Percentiles rank a stretch among this genome's conserved stretches.
Conservation (phyloP, 1,140 invertebrate genomes). For the Euura saliciscinereae region DNA sequence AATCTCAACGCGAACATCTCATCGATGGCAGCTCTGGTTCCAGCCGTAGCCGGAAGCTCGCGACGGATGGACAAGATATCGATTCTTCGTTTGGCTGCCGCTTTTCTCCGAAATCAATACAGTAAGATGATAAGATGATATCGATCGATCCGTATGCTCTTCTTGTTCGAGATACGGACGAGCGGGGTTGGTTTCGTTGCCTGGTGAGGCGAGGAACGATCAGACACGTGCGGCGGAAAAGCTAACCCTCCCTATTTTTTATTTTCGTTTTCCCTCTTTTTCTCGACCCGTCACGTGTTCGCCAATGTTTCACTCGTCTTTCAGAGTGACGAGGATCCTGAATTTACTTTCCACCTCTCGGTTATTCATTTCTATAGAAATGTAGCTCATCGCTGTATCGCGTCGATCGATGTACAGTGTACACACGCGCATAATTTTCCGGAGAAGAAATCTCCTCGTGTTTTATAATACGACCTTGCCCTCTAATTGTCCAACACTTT, state of each 20-base stretch:
- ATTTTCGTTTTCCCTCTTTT: slow-evolving; percentile 41
- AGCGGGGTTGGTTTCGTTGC: no score
- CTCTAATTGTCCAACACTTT: no score
- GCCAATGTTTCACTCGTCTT: no score
- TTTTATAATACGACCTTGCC: no score
- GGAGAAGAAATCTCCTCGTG: no score
- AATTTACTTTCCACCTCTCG: background rate
- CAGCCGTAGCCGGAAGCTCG: slow-evolving; percentile 78
- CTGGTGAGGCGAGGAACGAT: background rate
- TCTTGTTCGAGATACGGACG: slow-evolving; percentile 22
- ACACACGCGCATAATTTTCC: background rate
- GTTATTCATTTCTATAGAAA: slow-evolving; percentile 37
- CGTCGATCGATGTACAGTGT: background rate
- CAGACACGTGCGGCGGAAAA: background rate
- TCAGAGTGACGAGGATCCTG: no score
- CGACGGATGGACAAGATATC: slow-evolving; percentile 90
- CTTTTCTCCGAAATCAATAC: slow-evolving; percentile 71
- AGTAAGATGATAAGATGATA: slow-evolving; percentile 59
- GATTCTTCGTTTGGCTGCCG: slow-evolving; percentile 81
- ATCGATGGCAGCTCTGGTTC: slow-evolving; percentile 81
- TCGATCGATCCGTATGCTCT: slow-evolving; percentile 43
- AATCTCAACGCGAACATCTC: slow-evolving; percentile 87
- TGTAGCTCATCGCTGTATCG: background rate
- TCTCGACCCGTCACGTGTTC: background rate
- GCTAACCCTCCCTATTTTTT: background rate